Percentiles rank a stretch among this genome's conserved stretches.
These are phyloP conservation scores for Hylaeus anthracinus DNA, from an alignment of 1,140 invertebrate genomes.

Conservation along the genomic window DNA sequence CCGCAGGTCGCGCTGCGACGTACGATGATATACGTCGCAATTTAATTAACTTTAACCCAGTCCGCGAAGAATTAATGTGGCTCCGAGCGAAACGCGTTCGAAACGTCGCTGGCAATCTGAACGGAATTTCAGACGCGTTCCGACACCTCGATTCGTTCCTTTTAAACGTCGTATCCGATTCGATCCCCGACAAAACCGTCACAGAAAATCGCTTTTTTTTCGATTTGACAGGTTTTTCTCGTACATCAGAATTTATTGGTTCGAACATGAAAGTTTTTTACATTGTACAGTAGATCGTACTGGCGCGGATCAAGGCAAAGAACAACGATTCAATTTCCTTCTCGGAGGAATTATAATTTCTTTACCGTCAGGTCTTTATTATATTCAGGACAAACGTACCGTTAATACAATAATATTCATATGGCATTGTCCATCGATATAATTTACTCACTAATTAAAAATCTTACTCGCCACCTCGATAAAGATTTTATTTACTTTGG, in stretches of 20 bases:
- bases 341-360: too few species aligned
- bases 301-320: too few species aligned
- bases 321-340: too few species aligned
- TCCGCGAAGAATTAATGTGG: neutral
- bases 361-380: too few species aligned
- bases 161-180: constrained; percentile 8
- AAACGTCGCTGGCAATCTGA: neutral
- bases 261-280: too few species aligned
- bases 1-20: neutral
- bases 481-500: too few species aligned
- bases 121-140: neutral
- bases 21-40: constrained; percentile 10
- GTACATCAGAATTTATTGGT: neutral
- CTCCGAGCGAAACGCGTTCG: neutral
- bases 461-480: too few species aligned
- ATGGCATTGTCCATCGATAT: too few species aligned
- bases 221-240: neutral
- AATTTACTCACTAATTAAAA: too few species aligned
- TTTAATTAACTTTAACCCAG: constrained; percentile 20
- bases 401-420: too few species aligned
- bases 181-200: constrained; percentile 22
- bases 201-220: neutral
- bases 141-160: neutral
- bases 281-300: too few species aligned
- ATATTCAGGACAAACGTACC: too few species aligned